These are phyloP conservation scores for Gerris buenoi DNA, from an alignment of 1,140 invertebrate genomes.

Conservation along the genomic window DNA sequence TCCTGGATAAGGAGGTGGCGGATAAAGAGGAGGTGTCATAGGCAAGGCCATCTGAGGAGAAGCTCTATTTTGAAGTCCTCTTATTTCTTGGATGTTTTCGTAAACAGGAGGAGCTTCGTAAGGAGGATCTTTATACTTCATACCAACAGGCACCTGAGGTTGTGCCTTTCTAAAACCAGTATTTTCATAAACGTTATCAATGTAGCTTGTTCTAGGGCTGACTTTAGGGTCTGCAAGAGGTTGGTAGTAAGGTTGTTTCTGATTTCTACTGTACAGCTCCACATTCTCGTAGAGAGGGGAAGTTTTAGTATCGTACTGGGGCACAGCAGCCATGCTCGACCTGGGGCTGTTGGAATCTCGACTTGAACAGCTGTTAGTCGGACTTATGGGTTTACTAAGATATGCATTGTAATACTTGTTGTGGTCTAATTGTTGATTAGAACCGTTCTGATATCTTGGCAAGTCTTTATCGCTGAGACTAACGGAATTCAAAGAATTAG, in stretches of 20 bases:
- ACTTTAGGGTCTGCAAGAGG: conserved; percentile 38
- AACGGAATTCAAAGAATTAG: conserved; percentile 14
- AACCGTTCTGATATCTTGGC: conserved; percentile 17
- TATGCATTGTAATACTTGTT: conserved; percentile 23
- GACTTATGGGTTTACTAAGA: conserved; percentile 20
- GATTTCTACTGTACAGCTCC: conserved; percentile 48
- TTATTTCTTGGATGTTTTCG: conserved; percentile 49
- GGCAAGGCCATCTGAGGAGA: conserved; percentile 32
- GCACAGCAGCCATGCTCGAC: conserved; percentile 30
- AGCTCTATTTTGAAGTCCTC: conserved; percentile 30
- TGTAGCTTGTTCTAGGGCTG: conserved; percentile 34
- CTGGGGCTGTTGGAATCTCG: conserved; percentile 46
- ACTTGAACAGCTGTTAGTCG: conserved; percentile 36
- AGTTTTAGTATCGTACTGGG: conserved; percentile 24
- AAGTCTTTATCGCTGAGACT: conserved; percentile 17
- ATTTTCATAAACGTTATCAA: conserved; percentile 20
- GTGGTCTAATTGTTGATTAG: conserved; percentile 14
- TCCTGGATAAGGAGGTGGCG: conserved; percentile 18
- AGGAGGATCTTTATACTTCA: conserved; percentile 38
- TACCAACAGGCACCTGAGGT: conserved; percentile 48
- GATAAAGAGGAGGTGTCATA: conserved; percentile 21
- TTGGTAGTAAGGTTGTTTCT: conserved; percentile 43
- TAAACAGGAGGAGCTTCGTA: conserved; percentile 48
- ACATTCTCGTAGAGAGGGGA: conserved; percentile 66
- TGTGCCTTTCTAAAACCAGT: conserved; percentile 44